phyloP scores from a whole-genome alignment of 2,797 vertebrate genomes.

The Pangasius mekongensis region DNA sequence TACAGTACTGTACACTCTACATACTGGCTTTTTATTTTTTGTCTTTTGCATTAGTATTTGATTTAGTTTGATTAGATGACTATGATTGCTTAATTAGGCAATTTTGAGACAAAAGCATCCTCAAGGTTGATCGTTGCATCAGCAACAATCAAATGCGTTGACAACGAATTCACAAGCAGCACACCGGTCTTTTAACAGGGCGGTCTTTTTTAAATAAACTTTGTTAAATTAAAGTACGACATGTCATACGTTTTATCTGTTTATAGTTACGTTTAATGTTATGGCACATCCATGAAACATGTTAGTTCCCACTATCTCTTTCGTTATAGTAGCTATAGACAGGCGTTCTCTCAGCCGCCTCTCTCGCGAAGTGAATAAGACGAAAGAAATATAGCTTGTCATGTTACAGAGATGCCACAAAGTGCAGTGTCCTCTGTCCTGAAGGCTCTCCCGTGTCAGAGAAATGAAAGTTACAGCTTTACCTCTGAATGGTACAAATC shows the following conservation, averaged over 20 bases:
- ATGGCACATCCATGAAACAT: neutral
- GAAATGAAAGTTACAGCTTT: too few species aligned
- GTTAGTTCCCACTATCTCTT: neutral
- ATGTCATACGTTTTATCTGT: neutral
- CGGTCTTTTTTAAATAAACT: neutral
- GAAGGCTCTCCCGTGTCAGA: neutral
- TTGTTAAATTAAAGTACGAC: neutral
- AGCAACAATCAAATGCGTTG: neutral
- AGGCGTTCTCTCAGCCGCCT: neutral
- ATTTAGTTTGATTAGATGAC: neutral
- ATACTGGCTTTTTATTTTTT: neutral
- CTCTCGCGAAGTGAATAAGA: neutral
- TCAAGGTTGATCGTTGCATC: neutral
- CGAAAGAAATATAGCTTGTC: neutral
- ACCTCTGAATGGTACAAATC: too few species aligned
- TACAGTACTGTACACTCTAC: neutral
- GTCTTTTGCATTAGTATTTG: neutral
- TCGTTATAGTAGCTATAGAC: neutral
- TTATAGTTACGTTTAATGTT: too few species aligned
- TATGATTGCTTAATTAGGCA: too few species aligned
- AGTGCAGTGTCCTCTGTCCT: neutral
- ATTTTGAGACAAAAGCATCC: too few species aligned
- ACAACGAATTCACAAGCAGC: neutral
- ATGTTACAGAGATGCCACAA: neutral
- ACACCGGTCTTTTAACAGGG: neutral